Percentiles rank a stretch among this genome's conserved stretches.
Conservation (phyloP, 2,113 vertebrate genomes). For the Stigmatopora nigra region DNA sequence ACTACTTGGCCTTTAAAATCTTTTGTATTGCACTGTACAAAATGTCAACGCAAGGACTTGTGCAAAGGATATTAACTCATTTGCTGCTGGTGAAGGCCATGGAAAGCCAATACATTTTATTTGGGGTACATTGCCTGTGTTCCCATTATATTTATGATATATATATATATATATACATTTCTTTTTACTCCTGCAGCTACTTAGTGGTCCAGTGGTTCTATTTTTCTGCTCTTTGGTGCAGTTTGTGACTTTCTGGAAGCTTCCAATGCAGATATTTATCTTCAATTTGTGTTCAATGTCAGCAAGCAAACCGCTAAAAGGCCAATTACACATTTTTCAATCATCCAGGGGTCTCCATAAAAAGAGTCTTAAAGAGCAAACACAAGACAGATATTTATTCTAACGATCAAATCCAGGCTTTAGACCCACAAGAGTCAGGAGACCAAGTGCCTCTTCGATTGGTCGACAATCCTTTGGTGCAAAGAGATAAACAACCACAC, state of each 20-base stretch:
- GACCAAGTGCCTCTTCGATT: not conserved
- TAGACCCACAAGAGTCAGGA: not conserved
- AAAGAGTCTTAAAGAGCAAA: conserved; percentile 22
- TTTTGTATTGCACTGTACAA: not conserved
- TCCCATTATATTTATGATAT: too few species aligned
- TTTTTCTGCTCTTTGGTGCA: not conserved
- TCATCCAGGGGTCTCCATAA: conserved; percentile 24
- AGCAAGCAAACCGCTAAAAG: conserved; percentile 32
- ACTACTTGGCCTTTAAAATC: not conserved
- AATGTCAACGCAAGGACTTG: not conserved
- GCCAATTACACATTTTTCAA: conserved; percentile 49
- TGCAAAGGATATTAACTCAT: too few species aligned
- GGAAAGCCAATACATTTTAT: too few species aligned
- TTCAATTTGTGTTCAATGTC: conserved; percentile 47
- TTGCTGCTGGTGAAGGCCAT: too few species aligned
- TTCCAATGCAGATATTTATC: conserved; percentile 39
- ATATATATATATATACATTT: too few species aligned
- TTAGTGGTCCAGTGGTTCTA: too few species aligned
- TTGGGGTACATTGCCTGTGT: too few species aligned
- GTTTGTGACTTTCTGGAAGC: conserved; percentile 42
- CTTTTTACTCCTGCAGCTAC: too few species aligned
- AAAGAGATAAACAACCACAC: not conserved
- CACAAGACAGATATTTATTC: not conserved
- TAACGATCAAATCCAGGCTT: not conserved
- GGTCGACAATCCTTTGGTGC: not conserved